phyloP scores from a whole-genome alignment of 2,797 vertebrate species.

The Centroberyx gerrardi region DNA sequence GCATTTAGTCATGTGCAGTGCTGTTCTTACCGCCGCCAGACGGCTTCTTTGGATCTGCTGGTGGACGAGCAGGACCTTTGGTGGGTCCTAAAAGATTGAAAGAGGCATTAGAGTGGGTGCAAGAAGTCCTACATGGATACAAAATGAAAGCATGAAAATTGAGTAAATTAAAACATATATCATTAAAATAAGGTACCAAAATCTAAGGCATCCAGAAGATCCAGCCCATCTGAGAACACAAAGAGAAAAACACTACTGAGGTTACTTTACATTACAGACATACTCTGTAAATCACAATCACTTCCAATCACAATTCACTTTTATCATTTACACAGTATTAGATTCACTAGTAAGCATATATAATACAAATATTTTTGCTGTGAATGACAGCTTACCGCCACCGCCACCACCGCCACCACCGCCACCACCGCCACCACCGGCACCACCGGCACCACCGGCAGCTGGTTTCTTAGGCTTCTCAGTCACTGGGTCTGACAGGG shows the following conservation, averaged over 20 bases:
- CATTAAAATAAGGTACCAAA: background rate
- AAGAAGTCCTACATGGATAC: too few species aligned
- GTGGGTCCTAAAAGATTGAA: too few species aligned
- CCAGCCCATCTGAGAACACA: background rate
- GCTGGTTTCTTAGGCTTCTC: conserved; percentile 16
- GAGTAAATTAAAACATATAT: too few species aligned
- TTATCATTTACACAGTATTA: too few species aligned
- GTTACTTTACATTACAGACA: too few species aligned
- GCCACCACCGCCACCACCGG: background rate
- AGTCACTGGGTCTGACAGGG: background rate
- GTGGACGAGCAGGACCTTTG: background rate
- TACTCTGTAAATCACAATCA: too few species aligned
- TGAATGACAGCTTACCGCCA: background rate
- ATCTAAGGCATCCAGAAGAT: conserved; percentile 5
- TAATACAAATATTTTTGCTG: too few species aligned
- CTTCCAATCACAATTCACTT: too few species aligned
- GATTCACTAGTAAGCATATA: too few species aligned
- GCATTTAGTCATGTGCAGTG: background rate
- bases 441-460: background rate
- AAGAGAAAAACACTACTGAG: background rate
- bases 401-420: background rate
- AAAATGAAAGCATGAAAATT: too few species aligned
- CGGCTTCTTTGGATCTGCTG: conserved; percentile 17
- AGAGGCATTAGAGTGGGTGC: too few species aligned
- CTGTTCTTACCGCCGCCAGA: background rate